Percentiles rank a stretch among this genome's conserved stretches.
phyloP scores from a whole-genome alignment of 2,888 invertebrate genomes.

The Erpobdella octoculata region DNA sequence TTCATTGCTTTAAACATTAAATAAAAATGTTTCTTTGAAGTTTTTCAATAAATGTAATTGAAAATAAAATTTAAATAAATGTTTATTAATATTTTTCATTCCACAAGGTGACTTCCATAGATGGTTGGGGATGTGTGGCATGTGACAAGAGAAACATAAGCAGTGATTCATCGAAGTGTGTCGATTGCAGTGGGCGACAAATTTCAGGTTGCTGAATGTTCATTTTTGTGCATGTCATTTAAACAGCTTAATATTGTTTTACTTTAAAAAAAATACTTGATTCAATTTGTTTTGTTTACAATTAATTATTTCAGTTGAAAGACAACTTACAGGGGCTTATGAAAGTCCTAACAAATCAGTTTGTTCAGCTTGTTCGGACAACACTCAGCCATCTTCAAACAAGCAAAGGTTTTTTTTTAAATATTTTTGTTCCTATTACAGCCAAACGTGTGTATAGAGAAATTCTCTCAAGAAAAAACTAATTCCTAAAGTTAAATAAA shows the following conservation, averaged over 20 bases:
- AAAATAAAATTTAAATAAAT: background rate
- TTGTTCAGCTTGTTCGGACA: background rate
- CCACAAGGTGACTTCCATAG: background rate
- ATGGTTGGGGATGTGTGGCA: slow-evolving; percentile 9
- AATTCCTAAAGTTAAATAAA: too few species aligned
- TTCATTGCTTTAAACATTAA: too few species aligned
- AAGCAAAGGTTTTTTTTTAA: background rate
- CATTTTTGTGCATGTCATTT: background rate
- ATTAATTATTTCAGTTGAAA: background rate
- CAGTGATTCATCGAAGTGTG: background rate
- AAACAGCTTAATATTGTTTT: background rate
- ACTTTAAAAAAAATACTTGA: background rate
- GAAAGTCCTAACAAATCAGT: background rate
- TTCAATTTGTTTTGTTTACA: background rate
- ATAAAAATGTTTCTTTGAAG: background rate
- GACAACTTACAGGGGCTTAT: background rate
- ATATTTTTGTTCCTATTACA: too few species aligned
- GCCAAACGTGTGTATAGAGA: too few species aligned
- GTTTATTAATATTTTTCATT: background rate
- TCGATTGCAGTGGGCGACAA: background rate
- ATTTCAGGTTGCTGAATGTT: slow-evolving; percentile 1
- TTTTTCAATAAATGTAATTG: background rate
- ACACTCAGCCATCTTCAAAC: background rate
- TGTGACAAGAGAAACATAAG: slow-evolving; percentile 2
- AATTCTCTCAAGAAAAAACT: too few species aligned